A percentile compares a stretch with the other conserved stretches of the same genome.
These are phyloP conservation scores for Willisornis vidua DNA, from an alignment of 2,113 vertebrate genomes.

Conservation along the genomic window DNA sequence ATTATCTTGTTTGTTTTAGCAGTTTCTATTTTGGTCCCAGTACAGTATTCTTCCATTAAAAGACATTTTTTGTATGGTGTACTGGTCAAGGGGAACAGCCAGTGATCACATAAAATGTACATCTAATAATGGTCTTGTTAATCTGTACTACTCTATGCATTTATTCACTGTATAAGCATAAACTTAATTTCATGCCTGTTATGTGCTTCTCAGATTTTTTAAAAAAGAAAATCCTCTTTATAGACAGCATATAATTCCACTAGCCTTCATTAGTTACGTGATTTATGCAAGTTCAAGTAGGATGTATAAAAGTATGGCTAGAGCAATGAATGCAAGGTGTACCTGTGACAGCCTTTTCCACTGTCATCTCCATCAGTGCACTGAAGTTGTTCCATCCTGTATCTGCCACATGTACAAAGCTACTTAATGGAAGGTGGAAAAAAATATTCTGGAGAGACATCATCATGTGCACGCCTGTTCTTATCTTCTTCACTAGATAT, in stretches of 20 bases:
- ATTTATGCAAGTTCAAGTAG: background rate
- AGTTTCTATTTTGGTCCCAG: constrained; percentile 67
- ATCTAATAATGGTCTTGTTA: background rate
- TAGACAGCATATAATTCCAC: background rate
- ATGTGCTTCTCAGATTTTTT: background rate
- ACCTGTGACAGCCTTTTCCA: background rate
- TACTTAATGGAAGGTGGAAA: background rate
- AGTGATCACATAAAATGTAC: background rate
- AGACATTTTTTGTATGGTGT: constrained; percentile 24
- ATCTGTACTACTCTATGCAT: background rate
- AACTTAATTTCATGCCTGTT: background rate
- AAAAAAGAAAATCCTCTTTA: background rate
- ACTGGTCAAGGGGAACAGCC: background rate
- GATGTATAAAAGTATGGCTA: background rate
- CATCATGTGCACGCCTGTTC: accelerated
- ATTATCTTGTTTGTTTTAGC: constrained; percentile 74
- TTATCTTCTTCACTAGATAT: background rate
- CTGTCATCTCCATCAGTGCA: background rate
- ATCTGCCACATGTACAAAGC: background rate
- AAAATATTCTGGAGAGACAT: background rate
- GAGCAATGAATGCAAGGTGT: background rate
- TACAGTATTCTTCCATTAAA: constrained; percentile 51
- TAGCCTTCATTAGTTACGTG: background rate
- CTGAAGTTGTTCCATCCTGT: background rate
- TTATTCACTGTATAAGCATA: background rate